Evolutionary conservation across 2,113 vertebrate genomes (phyloP).

Genomic region (Colaptes auratus): DNA sequence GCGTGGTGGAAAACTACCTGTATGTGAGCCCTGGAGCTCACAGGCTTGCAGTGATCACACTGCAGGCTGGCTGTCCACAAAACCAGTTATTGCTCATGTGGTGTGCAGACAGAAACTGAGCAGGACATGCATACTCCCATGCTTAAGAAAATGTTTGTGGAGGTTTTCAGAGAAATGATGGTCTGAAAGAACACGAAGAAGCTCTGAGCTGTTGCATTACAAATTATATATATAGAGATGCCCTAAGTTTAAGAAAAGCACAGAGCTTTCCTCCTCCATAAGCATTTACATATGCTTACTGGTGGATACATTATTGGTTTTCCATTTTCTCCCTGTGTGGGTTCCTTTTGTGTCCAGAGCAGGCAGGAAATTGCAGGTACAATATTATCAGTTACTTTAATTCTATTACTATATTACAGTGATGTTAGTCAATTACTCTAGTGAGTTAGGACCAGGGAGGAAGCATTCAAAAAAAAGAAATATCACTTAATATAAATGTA

Average conservation of each 20-base stretch:
- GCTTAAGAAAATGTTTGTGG: rapidly evolving
- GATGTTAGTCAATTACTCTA: neutral
- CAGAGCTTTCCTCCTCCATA: neutral
- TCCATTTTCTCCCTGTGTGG: neutral
- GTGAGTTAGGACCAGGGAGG: neutral
- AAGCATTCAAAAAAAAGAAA: neutral
- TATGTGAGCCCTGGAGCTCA: rapidly evolving
- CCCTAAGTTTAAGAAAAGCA: neutral
- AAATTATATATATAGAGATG: neutral
- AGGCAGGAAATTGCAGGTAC: neutral
- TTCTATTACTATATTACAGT: neutral
- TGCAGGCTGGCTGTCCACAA: neutral
- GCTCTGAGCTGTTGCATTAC: neutral
- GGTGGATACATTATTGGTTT: neutral
- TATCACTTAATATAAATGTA: neutral
- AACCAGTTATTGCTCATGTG: neutral
- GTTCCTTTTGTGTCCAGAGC: neutral
- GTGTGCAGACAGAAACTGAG: neutral
- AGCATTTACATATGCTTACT: neutral
- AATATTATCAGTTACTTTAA: neutral
- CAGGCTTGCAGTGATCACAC: rapidly evolving
- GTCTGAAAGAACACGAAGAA: neutral
- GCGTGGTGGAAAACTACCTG: neutral
- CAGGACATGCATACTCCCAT: neutral
- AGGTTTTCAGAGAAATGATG: neutral